These are phyloP conservation scores for Euura lappo DNA, from an alignment of 1,140 invertebrate species.

Conservation along the genomic window DNA sequence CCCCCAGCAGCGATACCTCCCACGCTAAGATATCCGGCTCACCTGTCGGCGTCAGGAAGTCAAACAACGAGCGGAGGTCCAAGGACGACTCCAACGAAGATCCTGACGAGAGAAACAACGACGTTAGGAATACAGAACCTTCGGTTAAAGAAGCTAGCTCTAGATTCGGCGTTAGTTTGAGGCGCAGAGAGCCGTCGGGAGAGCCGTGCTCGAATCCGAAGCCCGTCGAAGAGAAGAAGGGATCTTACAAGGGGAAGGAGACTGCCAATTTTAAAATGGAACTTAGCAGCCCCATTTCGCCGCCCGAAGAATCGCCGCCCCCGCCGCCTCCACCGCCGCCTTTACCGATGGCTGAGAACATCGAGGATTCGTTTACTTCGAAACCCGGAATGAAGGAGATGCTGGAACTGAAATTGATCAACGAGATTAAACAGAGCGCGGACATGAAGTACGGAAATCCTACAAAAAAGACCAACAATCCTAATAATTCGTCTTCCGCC, in stretches of 20 bases:
- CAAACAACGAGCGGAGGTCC: constrained; percentile 47
- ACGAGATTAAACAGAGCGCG: constrained; percentile 80
- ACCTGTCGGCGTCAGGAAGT: constrained; percentile 54
- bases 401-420: constrained; percentile 78
- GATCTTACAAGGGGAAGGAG: constrained; percentile 41
- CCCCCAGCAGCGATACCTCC: constrained; percentile 24
- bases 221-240: constrained; percentile 43
- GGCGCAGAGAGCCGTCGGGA: constrained; percentile 67
- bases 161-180: constrained; percentile 73
- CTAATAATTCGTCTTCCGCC: constrained; percentile 32
- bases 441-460: constrained; percentile 63
- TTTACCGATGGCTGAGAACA: constrained; percentile 31
- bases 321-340: constrained; percentile 42
- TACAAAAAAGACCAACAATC: constrained; percentile 35
- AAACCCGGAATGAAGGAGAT: constrained; percentile 75
- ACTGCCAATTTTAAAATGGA: constrained; percentile 37
- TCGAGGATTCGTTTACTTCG: constrained; percentile 40
- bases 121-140: constrained; percentile 69
- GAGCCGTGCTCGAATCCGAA: constrained; percentile 54
- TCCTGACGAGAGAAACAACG: constrained; percentile 56
- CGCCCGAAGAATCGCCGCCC: constrained; percentile 21
- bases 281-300: constrained; percentile 13
- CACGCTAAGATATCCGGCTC: constrained; percentile 36
- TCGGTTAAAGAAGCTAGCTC: constrained; percentile 75
- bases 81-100: constrained; percentile 51